Evolutionary conservation across 30 jellyfish, hydroid and myxozoan species (phyloP).

Genomic region (Chironex yamaguchii): DNA sequence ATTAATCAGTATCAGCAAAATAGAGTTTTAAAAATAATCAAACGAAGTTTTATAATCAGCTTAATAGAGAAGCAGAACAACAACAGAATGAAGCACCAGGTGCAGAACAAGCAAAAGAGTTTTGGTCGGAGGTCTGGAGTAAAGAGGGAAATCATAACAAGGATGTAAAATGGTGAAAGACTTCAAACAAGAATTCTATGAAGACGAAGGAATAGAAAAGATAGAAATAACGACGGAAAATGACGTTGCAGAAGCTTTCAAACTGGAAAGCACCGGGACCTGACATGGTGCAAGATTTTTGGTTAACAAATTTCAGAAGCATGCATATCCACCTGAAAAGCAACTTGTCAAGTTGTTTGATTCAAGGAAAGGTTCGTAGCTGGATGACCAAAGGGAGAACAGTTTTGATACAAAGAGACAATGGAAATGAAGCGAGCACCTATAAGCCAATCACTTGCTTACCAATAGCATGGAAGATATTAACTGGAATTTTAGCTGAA

Average conservation of each 20-base stretch:
- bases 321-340: conserved; percentile 50
- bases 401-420: conserved; percentile 14
- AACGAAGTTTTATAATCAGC: conserved; percentile 11
- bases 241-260: not conserved
- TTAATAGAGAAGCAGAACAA: conserved; percentile 1
- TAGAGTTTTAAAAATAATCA: not conserved
- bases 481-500: too few relatives aligned
- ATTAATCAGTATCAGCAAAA: conserved; percentile 22
- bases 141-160: conserved; percentile 30
- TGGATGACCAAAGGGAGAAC: conserved; percentile 48
- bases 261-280: not conserved
- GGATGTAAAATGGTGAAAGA: conserved; percentile 29
- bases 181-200: conserved; percentile 5
- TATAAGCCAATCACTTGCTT: too few relatives aligned
- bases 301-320: conserved; percentile 38
- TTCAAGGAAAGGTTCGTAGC: conserved; percentile 31
- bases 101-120: conserved; percentile 48
- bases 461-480: too few relatives aligned
- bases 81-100: conserved; percentile 36
- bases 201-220: conserved; percentile 40
- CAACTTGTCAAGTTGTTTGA: too few relatives aligned
- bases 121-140: conserved; percentile 44
- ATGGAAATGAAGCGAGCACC: too few relatives aligned
- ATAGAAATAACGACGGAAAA: conserved; percentile 39
- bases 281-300: not conserved